Conservation (phyloP, 1,140 invertebrate species). For the Bombus turneri region DNA sequence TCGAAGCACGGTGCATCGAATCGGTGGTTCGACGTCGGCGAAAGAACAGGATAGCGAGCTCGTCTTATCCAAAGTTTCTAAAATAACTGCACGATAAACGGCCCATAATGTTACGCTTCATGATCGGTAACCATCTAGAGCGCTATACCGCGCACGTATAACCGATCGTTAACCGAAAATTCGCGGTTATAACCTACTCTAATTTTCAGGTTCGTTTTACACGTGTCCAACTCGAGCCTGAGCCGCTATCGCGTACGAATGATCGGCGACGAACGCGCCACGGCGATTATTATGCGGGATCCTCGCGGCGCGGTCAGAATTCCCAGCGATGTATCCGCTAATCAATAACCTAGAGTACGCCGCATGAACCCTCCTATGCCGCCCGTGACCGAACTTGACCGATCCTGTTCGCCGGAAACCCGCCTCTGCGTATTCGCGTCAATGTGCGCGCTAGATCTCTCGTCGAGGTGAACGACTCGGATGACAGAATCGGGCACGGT, state of each 20-base stretch:
- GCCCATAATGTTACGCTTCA: constrained; percentile 39
- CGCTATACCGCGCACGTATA: constrained; percentile 15
- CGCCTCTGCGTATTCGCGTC: constrained; percentile 61
- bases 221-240: not conserved
- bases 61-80: constrained; percentile 15
- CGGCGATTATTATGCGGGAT: constrained; percentile 32
- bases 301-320: not conserved
- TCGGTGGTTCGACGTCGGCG: too few relatives aligned
- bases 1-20: not conserved
- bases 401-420: constrained; percentile 13
- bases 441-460: not conserved
- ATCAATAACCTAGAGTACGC: constrained; percentile 26
- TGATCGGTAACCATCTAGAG: constrained; percentile 21
- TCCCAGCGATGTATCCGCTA: constrained; percentile 8
- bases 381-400: constrained; percentile 3
- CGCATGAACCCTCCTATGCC: constrained; percentile 28
- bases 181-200: constrained; percentile 31
- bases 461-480: not conserved
- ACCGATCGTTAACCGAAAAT: constrained; percentile 48
- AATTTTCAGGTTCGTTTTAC: constrained; percentile 45
- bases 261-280: not conserved
- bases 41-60: not conserved
- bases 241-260: constrained; percentile 10
- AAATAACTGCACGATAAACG: constrained; percentile 23
- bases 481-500: not conserved